Base-by-base conservation (phyloP, 2,888 invertebrate species). In the Hemaris fuciformis region DNA sequence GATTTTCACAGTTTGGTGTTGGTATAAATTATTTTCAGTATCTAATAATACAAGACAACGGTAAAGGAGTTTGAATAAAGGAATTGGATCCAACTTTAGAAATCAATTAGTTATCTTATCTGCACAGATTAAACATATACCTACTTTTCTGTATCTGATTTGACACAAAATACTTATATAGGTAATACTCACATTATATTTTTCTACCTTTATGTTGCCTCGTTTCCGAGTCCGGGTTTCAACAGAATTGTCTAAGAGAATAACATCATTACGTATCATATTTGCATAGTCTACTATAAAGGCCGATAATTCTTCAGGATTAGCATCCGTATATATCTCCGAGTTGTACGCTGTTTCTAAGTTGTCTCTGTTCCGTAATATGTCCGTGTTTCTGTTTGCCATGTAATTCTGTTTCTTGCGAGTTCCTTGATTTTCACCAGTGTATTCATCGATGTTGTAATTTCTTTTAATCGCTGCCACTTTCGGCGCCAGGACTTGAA, bases 281-380 rank as follows among this genome's bases (percentile, higher is more conserved):
- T 91, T 88, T 1, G 89, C 90, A 66, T 91, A 88, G 69, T 91
- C 91, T 5, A 85, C 81, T 1, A 89, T 84, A 10, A 88, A 77
- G 1, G 83, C 84, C 1, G 90, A 84, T n/a, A 89, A 68, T 57
- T 85, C 85, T 63, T 87, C 85, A 1, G 83, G 74, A 20, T 75
- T 82, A 0, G 76, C 66, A 31, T 84, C 81, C 0, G 75, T 67
- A 15, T 83, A 67, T 0, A 80, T 67, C 57, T 83, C 83, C 0
- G 69, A 69, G 0, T 75, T 68, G 57, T 87, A 87, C 1, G 68
- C 64, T 3, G 75, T 64, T 13, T 76, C 80, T 4, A 77, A 64
- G 34, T 83, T 84, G 2, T 85, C 80, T 31, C 72, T 63, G 60
- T 72, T 80, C 6, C 77, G 75, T n/a, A 81, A 67, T 2, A 77